Evolutionary conservation across 2,888 invertebrate genomes (phyloP), one percentile per base, ranked within the genome.

Genomic region (Coremacera marginata): DNA sequence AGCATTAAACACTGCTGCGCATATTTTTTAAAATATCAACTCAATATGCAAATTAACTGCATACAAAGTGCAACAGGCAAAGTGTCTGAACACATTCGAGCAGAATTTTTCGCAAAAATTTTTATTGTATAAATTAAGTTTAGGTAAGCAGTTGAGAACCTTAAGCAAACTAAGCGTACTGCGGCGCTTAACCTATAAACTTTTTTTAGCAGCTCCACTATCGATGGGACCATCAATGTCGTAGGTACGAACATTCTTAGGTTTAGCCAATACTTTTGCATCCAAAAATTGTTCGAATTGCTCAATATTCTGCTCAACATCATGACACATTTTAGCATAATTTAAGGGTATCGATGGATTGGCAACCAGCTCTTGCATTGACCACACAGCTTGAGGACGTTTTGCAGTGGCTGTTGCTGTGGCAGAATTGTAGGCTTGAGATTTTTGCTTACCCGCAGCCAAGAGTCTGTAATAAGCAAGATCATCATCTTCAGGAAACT

Each of bases 221-320:
- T 83, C 81, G 77, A 85, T 83, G 11, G 92, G 92, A 81, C 89
- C 90, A 86, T 92, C 92, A 80, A 92, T 92, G 82, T 91, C 90
- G 84, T 90, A 92, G 2, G 92, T 89, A 63, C 84, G 84, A 65
- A 87, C 87, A 14, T 52, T 52, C 34, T 55, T 65, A 4, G 67
- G 22, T 44, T 67, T 31, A 22, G 72, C 79, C 49, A 25, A 34
- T 49, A 65, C 14, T 77, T 87, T 85, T 16, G 83, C 80, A 81
- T 87, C 86, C 76, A 89, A 80, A 81, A 83, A 89, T 27, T 84
- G 83, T 79, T 89, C 89, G 77, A 89, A 89, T 72, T 87, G 83
- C 71, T 83, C 85, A 76, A 89, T 82, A 77, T 88, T 89, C 67
- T 88, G 86, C 81, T 89, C 88, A 52, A 89, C 88, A 51, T 89